phyloP scores from a whole-genome alignment of 1,140 invertebrate species.

The Pollicipes pollicipes region DNA sequence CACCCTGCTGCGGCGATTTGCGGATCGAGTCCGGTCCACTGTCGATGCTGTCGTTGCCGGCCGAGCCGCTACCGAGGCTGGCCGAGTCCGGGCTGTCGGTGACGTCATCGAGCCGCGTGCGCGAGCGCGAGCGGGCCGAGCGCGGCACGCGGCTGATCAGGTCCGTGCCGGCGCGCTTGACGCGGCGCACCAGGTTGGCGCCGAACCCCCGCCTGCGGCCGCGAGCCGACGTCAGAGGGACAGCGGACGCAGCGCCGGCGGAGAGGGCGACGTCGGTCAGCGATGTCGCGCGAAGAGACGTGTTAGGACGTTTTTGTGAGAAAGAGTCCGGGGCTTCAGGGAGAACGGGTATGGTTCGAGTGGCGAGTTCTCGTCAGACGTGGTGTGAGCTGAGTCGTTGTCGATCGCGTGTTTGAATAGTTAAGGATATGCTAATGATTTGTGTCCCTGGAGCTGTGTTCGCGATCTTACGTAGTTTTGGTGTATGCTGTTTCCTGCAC shows the following conservation, averaged over 20 bases:
- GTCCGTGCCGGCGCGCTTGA: conserved; percentile 70
- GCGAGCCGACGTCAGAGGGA: conserved; percentile 13
- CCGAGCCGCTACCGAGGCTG: conserved; percentile 10
- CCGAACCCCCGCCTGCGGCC: conserved; percentile 57
- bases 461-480: no score
- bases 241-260: conserved; percentile 5
- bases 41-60: conserved; percentile 14
- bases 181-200: conserved; percentile 55
- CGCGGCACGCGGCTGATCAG: conserved; percentile 59
- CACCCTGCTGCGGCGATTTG: not conserved
- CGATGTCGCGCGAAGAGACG: conserved; percentile 7
- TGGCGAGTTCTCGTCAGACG: no score
- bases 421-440: no score
- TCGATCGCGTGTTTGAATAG: no score
- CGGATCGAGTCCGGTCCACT: conserved; percentile 8
- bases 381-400: no score
- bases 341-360: no score
- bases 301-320: conserved; percentile 10
- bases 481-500: no score
- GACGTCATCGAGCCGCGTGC: conserved; percentile 5
- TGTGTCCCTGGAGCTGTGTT: no score
- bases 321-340: no score
- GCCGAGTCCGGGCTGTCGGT: conserved; percentile 7
- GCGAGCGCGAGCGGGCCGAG: conserved; percentile 6
- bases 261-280: conserved; percentile 10